Evolutionary conservation across 2,113 vertebrate genomes (phyloP), one percentile per base, ranked within the genome.

Genomic region (Phylloscopus trochilus): DNA sequence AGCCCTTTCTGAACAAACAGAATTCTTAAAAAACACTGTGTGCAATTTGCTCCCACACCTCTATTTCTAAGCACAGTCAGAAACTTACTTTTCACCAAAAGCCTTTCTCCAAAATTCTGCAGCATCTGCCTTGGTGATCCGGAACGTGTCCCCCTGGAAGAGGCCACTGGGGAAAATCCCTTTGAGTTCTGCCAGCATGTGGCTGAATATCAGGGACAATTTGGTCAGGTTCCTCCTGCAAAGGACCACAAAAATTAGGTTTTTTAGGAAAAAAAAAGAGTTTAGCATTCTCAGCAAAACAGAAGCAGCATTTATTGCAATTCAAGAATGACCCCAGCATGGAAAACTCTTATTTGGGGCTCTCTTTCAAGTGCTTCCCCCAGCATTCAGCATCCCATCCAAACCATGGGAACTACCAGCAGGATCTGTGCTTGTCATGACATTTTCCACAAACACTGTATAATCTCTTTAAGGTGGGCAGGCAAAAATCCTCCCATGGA

Each of bases 51-150:
- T 70, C 35, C 60, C 64, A 55, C 8, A 19, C 3, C 28, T 74
- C 19, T 33, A 6, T 31, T 56, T 82, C 33, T 9, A 62, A 84
- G 49, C 39, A 18, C 8, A 63, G 21, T 43, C 23, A 47, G 24
- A 76, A 52, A 97, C 99, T 98, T 97, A 99, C 99, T 99, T 99
- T 98, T 99, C 99, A 62, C 99, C 99, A 76, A 99, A 99, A 79
- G 99, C 99, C 69, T 98, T 99, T 79, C 99, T 99, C 99, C 99
- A 99, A 95, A 99, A 99, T 72, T 99, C 99, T 37, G 99, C 99
- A 86, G 99, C 99, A 51, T 99, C 99, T 43, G 99, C 99, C 98
- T 99, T 99, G 77, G 99, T 99, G 96, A 99, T 99, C 93, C 99
- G 98, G 97, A 99, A 99, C 1, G 98, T 99, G 97, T 99, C 99